Base-by-base conservation (phyloP, 1,140 invertebrate species). In the Patella vulgata region DNA sequence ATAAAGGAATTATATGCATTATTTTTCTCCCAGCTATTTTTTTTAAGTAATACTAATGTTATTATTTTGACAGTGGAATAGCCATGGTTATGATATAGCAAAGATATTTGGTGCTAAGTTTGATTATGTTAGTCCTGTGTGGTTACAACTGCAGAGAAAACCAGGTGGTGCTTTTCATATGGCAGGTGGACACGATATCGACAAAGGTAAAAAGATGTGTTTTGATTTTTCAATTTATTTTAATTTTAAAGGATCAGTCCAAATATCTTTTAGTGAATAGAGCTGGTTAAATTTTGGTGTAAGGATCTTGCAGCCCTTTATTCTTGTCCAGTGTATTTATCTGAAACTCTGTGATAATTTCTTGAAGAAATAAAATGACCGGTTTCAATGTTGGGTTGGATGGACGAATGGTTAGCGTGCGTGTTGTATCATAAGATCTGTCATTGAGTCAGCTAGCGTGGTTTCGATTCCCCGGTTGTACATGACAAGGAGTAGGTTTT, bases 91-190 rank as follows among this genome's bases (percentile, higher is more conserved):
- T 86, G 92, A 97, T 85, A 88, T 97, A 40, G 92, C 94, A 0
- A 97, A 97, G 85, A 89, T 87, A 48, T 97, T 96, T 87, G 90
- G 90, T 40, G 88, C 89, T 33, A 98, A 98, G 83, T 95, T 98
- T 73, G 91, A 91, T 51, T 91, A 92, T 69, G 88, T 98, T 3
- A 96, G 95, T 14, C 96, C 96, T 3, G 95, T 98, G 0, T 98
- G 96, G 96, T 86, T 98, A 8, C 93, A 96, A 85, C 82, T 97
- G 21, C 88, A 88, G 73, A 79, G 88, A 42, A 79, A 78, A 66
- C 74, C 89, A 86, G 61, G 87, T 82, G 70, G 85, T 81, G 39
- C 67, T 33, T 88, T 81, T 71, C 56, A 71, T 19, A 82, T 88
- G 30, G 80, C 82, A 55, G 88, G 88, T 25, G 78, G 74, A 12